A percentile compares a stretch with the other conserved stretches of the same genome.
phyloP scores from a whole-genome alignment of 2,113 vertebrate species.

The Scatophagus argus region DNA sequence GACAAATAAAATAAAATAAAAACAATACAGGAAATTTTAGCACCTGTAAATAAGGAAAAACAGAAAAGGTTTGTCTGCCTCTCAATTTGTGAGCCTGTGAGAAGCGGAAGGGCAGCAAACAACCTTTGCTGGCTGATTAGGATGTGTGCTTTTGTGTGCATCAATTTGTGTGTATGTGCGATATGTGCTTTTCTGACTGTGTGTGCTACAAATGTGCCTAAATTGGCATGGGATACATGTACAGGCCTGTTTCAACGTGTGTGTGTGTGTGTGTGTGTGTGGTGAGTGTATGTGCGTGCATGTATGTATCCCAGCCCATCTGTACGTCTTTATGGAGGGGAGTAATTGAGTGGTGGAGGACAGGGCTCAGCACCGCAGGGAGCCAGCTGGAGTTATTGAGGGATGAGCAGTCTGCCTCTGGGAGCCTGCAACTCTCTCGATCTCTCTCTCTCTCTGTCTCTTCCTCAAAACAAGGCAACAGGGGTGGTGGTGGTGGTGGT shows the following conservation, averaged over 20 bases:
- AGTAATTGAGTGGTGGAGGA: slow-evolving; percentile 81
- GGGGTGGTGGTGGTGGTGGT: slow-evolving; percentile 34
- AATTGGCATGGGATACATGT: slow-evolving; percentile 7
- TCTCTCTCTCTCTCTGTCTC: slow-evolving; percentile 13
- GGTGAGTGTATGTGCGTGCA: slow-evolving; percentile 28
- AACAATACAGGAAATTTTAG: not conserved
- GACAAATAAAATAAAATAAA: no score
- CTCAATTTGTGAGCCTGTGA: slow-evolving; percentile 6
- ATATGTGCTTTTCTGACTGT: slow-evolving; percentile 19
- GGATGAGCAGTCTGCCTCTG: slow-evolving; percentile 78
- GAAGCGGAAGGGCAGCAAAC: slow-evolving; percentile 4
- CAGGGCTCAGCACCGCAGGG: slow-evolving; percentile 75
- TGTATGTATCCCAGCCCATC: slow-evolving; percentile 67
- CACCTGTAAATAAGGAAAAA: slow-evolving; percentile 26
- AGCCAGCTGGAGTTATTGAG: slow-evolving; percentile 77
- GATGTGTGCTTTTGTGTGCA: slow-evolving; percentile 15
- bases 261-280: slow-evolving; percentile 17
- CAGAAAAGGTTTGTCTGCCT: slow-evolving; percentile 22
- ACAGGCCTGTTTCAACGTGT: not conserved
- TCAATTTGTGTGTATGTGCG: slow-evolving; percentile 9
- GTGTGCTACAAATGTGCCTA: slow-evolving; percentile 11
- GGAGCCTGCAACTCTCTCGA: slow-evolving; percentile 51
- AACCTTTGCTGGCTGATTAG: slow-evolving; percentile 20
- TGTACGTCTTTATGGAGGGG: slow-evolving; percentile 73
- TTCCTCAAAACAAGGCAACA: slow-evolving; percentile 60